Evolutionary conservation across 1,140 invertebrate species (phyloP).

Genomic region (Anagrus nilaparvatae): DNA sequence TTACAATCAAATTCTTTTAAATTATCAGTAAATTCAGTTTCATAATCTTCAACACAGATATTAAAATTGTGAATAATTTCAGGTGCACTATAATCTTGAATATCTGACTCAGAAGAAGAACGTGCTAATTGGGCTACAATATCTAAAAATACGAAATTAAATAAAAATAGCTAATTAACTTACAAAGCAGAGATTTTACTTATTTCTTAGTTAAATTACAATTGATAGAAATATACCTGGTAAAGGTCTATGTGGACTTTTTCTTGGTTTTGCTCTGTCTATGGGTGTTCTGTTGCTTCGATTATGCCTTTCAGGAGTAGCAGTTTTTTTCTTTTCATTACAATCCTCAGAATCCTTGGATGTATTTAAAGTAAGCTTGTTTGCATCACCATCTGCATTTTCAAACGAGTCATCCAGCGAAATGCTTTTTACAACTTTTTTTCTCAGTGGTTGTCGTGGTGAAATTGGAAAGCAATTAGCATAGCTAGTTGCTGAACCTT

Average conservation of each 20-base stretch:
- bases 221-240: constrained; percentile 37
- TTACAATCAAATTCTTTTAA: too few species aligned
- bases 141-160: constrained; percentile 25
- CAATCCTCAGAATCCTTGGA: constrained; percentile 4
- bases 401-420: constrained; percentile 20
- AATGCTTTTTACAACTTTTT: constrained; percentile 24
- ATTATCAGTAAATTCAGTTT: too few species aligned
- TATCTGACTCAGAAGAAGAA: constrained; percentile 32
- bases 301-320: constrained; percentile 23
- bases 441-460: constrained; percentile 28
- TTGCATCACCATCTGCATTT: constrained; percentile 9
- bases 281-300: constrained; percentile 26
- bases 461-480: constrained; percentile 32
- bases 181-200: too few species aligned
- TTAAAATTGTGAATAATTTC: too few species aligned
- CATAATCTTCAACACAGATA: too few species aligned
- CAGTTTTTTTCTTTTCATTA: constrained; percentile 18
- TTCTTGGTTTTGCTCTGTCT: constrained; percentile 45
- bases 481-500: too few species aligned
- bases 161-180: too few species aligned
- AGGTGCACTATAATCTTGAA: constrained; percentile 16
- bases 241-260: constrained; percentile 40
- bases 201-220: too few species aligned
- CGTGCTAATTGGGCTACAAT: constrained; percentile 28
- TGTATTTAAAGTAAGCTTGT: constrained; percentile 10